A percentile compares a stretch with the other conserved stretches of the same genome.
These are phyloP conservation scores for Dromius quadrimaculatus DNA, from an alignment of 2,888 invertebrate species.

Conservation along the genomic window DNA sequence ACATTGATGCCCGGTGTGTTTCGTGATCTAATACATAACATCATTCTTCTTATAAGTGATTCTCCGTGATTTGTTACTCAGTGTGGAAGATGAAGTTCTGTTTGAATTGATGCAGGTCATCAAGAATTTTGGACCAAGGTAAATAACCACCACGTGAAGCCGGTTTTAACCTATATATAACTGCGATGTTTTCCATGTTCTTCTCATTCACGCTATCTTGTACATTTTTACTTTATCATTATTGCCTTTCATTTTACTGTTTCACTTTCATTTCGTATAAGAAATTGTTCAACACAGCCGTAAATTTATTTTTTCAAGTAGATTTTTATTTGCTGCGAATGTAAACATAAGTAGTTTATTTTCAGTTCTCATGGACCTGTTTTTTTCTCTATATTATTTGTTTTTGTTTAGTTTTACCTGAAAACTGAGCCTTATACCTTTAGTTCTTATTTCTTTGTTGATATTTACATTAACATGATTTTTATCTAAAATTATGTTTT, in stretches of 20 bases:
- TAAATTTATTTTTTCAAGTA: too few species aligned
- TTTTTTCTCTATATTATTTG: too few species aligned
- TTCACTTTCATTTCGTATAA: not conserved
- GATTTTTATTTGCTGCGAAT: too few species aligned
- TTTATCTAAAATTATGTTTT: too few species aligned
- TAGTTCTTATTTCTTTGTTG: too few species aligned
- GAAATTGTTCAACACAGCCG: too few species aligned
- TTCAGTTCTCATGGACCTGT: too few species aligned
- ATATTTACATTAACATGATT: too few species aligned
- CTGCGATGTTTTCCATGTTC: not conserved
- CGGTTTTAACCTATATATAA: conserved; percentile 22
- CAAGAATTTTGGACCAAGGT: not conserved
- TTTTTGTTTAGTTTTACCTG: too few species aligned
- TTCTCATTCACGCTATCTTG: not conserved
- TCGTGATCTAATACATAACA: not conserved
- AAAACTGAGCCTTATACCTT: too few species aligned
- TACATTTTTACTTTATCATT: not conserved
- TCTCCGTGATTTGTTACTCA: conserved; percentile 15
- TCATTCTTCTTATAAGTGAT: not conserved
- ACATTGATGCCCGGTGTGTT: conserved; percentile 15
- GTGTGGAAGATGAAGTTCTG: conserved; percentile 1
- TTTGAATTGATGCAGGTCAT: not conserved
- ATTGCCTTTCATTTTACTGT: not conserved
- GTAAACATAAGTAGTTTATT: too few species aligned
- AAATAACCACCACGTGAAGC: conserved; percentile 12